Conservation (phyloP, 2,888 invertebrate species). For the Periphyllus acericola region DNA sequence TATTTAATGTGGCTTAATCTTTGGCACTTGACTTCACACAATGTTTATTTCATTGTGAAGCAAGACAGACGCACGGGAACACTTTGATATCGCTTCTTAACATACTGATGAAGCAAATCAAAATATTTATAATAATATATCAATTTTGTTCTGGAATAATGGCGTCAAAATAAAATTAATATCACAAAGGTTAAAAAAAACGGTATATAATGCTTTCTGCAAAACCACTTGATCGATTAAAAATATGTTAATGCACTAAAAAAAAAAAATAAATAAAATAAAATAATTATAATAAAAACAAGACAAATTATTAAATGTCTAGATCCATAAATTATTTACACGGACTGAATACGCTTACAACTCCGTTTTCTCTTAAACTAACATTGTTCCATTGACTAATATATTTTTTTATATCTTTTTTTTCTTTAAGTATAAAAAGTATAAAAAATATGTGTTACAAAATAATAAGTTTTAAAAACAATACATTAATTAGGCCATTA, state of each 20-base stretch:
- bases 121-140: conserved; percentile 50
- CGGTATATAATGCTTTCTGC: conserved; percentile 59
- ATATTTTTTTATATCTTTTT: conserved; percentile 49
- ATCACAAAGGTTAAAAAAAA: conserved; percentile 57
- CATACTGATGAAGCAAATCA: conserved; percentile 40
- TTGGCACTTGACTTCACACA: conserved; percentile 61
- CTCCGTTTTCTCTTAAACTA: conserved; percentile 49
- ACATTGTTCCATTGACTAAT: conserved; percentile 61
- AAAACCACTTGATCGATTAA: conserved; percentile 61
- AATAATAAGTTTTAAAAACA: conserved; percentile 59
- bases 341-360: conserved; percentile 34
- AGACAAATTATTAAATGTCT: conserved; percentile 44
- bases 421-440: conserved; percentile 59
- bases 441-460: conserved; percentile 60
- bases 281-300: conserved; percentile 27
- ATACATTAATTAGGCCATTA: conserved; percentile 51
- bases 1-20: conserved; percentile 49
- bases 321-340: conserved; percentile 57
- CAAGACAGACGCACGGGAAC: conserved; percentile 48
- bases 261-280: conserved; percentile 47
- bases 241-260: conserved; percentile 59
- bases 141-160: conserved; percentile 59
- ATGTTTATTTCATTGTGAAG: conserved; percentile 57
- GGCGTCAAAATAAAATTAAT: conserved; percentile 60
- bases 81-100: conserved; percentile 40